Evolutionary conservation across 2,113 vertebrate genomes (phyloP).

Genomic region (Pygathrix nemaeus): DNA sequence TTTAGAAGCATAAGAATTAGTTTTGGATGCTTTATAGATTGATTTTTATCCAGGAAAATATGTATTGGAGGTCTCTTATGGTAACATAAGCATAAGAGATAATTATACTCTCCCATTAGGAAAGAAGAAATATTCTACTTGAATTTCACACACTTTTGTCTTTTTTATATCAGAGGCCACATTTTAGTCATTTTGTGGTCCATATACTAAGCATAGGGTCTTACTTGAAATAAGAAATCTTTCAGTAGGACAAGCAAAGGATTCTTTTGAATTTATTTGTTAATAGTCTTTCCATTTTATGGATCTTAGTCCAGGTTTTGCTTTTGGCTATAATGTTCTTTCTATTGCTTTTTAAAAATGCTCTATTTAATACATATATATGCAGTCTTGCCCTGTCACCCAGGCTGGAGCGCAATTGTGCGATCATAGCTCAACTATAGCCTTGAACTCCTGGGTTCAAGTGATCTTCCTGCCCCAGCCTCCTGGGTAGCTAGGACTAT

Average conservation of each 20-base stretch:
- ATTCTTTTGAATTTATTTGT: neutral
- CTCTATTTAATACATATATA: too few relatives aligned
- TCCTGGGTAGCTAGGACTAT: too few relatives aligned
- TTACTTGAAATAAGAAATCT: slow-evolving; percentile 10
- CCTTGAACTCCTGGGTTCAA: too few relatives aligned
- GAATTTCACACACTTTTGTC: neutral
- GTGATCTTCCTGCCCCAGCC: too few relatives aligned
- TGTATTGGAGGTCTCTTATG: neutral
- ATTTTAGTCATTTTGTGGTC: neutral
- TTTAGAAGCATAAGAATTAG: slow-evolving; percentile 24
- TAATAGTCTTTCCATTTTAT: slow-evolving; percentile 1
- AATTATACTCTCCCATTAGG: neutral
- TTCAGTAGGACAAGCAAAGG: neutral
- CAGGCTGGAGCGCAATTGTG: too few relatives aligned
- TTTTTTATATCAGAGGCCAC: neutral
- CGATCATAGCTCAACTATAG: too few relatives aligned
- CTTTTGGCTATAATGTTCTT: neutral
- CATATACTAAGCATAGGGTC: neutral
- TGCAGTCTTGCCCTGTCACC: too few relatives aligned
- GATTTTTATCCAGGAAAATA: neutral
- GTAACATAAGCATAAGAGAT: neutral
- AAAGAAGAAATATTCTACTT: neutral
- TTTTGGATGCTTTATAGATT: neutral
- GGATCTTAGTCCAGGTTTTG: neutral
- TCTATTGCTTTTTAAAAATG: neutral